These are phyloP conservation scores for Stenotaenia linearis DNA, from an alignment of 2,888 invertebrate genomes.

Conservation along the genomic window DNA sequence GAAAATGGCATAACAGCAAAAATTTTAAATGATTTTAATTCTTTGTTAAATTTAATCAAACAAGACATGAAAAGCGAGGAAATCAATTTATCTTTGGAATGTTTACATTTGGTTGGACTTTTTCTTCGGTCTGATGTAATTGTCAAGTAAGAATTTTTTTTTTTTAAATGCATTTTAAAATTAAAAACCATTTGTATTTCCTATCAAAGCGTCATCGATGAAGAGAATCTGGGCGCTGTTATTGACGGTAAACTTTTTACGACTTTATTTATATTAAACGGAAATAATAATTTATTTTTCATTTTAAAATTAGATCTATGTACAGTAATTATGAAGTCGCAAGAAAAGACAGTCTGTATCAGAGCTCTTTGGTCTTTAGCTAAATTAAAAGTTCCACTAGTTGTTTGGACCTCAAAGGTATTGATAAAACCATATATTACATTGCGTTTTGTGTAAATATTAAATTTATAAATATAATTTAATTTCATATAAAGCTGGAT, in stretches of 20 bases:
- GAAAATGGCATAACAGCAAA: background rate
- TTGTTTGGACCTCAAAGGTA: conserved; percentile 4
- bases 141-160: background rate
- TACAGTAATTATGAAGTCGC: background rate
- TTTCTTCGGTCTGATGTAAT: conserved; percentile 20
- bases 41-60: background rate
- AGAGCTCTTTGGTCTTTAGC: conserved; percentile 27
- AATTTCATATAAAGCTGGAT: background rate
- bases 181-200: too few species aligned
- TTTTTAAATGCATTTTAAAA: background rate
- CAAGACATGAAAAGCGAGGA: background rate
- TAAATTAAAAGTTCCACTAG: background rate
- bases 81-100: background rate
- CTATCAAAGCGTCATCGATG: background rate
- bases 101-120: conserved; percentile 26
- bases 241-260: background rate
- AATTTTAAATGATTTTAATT: background rate
- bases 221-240: background rate
- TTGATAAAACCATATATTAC: too few species aligned
- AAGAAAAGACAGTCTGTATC: background rate
- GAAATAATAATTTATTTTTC: background rate
- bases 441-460: background rate
- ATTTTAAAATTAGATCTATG: background rate
- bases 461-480: background rate
- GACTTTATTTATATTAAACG: background rate